Percentiles rank a stretch among this genome's conserved stretches.
These are phyloP conservation scores for Heloderma charlesbogerti DNA, from an alignment of 2,113 vertebrate species.

Conservation along the genomic window DNA sequence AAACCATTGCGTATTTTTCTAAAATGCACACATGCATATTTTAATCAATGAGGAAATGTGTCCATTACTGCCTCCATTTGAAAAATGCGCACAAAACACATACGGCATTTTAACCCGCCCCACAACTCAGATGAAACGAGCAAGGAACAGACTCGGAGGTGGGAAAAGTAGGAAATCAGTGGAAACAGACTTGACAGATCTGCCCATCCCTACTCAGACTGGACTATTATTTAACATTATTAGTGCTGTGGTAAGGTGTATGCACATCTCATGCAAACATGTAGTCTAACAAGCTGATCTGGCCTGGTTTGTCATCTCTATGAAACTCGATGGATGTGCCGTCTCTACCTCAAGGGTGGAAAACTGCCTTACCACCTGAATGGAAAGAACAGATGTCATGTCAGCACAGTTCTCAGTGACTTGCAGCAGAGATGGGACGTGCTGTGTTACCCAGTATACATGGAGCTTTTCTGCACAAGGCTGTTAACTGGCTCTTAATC, in stretches of 20 bases:
- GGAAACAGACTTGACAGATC: too few relatives aligned
- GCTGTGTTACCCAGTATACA: background rate
- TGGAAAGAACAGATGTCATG: background rate
- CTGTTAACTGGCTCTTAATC: too few relatives aligned
- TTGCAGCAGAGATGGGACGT: background rate
- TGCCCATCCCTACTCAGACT: background rate
- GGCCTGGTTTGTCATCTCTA: background rate
- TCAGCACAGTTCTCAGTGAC: background rate
- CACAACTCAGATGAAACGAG: too few relatives aligned
- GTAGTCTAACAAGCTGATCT: background rate
- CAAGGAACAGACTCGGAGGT: too few relatives aligned
- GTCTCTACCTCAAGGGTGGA: background rate
- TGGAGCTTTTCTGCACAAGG: background rate
- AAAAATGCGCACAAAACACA: too few relatives aligned
- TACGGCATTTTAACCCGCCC: too few relatives aligned
- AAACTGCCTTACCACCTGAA: background rate
- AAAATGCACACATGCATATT: too few relatives aligned
- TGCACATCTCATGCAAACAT: accelerated
- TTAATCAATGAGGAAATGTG: too few relatives aligned
- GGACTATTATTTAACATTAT: background rate
- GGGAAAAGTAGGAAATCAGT: too few relatives aligned
- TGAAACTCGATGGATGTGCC: background rate
- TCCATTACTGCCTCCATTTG: too few relatives aligned
- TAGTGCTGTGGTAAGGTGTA: background rate
- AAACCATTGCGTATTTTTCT: too few relatives aligned